Evolutionary conservation across 53 echinoderm and acorn worm species (phyloP), one percentile per base, ranked within the genome.

Genomic region (Holothuria scabra): DNA sequence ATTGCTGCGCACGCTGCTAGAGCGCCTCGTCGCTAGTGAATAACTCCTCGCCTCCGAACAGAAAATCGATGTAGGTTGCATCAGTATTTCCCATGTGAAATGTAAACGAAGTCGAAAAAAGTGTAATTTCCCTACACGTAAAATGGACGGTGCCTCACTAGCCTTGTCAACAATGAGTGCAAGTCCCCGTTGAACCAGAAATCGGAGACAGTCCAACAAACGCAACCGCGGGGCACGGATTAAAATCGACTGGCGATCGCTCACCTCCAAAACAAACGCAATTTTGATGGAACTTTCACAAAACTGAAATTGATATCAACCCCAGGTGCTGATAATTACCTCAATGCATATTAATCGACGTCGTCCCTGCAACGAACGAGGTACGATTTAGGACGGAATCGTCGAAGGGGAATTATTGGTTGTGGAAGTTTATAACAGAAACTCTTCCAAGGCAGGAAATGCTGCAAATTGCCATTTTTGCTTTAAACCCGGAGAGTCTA

Each of bases 171-270:
- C 52, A 52, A 52, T 52, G 52, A 52, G 52, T 52, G 18, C 52
- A 52, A 52, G 52, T 52, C 52, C 52, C 52, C 52, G 52, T 52
- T 52, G 52, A 14, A 52, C 52, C 52, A 22, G 72, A 72, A 72
- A 72, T 72, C 72, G 72, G 46, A 72, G 72, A 44, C 11, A 44
- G 44, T 25, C 25, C 72, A 48, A 72, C 72, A 72, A 72, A 72
- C 46, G 72, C 72, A 72, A 72, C 72, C 72, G 72, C 72, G 26
- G 72, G 72, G 46, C 72, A 72, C 72, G 72, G 72, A 41, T 72
- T 72, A 72, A 72, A 41, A 46, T 24, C 48, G 72, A 72, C 72
- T 72, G 46, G 25, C 48, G 72, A 72, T 72, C 72, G 72, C 72
- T 30, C 46, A 72, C 22, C 21, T 26, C 24, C 28, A 72, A 72